Base-by-base conservation (phyloP, 2,888 invertebrate genomes). In the Homarus gammarus region DNA sequence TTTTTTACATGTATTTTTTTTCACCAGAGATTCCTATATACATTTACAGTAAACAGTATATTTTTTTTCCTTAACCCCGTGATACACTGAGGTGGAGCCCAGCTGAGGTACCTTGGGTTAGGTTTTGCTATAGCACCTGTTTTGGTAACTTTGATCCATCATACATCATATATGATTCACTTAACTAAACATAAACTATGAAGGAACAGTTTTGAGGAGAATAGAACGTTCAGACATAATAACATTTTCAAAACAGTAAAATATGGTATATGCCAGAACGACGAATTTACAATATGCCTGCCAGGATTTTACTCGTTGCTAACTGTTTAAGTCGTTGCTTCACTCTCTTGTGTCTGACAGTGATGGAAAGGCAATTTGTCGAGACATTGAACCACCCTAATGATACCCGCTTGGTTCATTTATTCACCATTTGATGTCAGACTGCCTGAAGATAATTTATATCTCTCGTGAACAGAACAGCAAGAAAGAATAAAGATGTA, bases 331-430 rank as follows among this genome's bases (percentile, higher is more conserved):
- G 56, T 5, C 22, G 15, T 56, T 56, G 12, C 56, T 18, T 56
- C 56, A 22, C 18, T 56, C 22, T 22, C 15, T 22, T 56, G 56
- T 10, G 56, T 56, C 56, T 56, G 56, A 18, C 56, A 56, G 12
- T 56, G 56, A 56, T 56, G 22, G 56, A 56, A 56, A 56, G 56
- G 56, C 56, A 56, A 56, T 56, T 56, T 56, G 56, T 56, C 56
- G 56, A 56, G 56, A 56, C 56, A 56, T 1, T 56, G 56, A 5
- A 56, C 27, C 64, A 27, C 27, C 64, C 27, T 64, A 27, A 64
- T 64, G n/a, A 64, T n/a, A 27, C 27, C 5, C 64, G 5, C 27
- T 27, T 64, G 64, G 64, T 27, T 64, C 64, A 64, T 27, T 64
- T n/a, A 64, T n/a, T 64, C 64, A 27, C 27, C 27, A n/a, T 64